Evolutionary conservation across 2,113 vertebrate species (phyloP).

Genomic region (Cygnus atratus): DNA sequence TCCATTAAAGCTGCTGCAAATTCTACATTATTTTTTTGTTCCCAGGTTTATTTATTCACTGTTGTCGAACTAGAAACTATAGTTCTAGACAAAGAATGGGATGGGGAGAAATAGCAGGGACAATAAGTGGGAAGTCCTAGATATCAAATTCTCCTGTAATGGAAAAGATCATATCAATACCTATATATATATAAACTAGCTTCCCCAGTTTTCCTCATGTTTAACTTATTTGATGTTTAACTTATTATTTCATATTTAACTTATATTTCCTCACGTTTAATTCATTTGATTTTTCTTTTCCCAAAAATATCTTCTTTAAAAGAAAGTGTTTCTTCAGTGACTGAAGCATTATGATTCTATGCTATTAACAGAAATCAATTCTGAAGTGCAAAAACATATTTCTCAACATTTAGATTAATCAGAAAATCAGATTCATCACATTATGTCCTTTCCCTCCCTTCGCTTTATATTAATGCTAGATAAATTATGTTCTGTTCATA

Average conservation of each 20-base stretch:
- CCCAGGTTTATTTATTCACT: background rate
- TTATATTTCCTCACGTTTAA: background rate
- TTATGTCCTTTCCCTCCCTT: background rate
- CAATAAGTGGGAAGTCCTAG: background rate
- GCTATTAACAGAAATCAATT: background rate
- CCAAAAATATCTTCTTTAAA: background rate
- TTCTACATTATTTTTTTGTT: background rate
- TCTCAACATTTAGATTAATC: constrained; percentile 1
- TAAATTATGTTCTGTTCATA: background rate
- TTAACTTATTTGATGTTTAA: background rate
- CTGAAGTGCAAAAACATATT: background rate
- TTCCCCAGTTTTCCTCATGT: background rate
- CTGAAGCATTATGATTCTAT: background rate
- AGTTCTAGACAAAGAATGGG: background rate
- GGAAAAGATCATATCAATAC: background rate
- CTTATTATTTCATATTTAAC: background rate
- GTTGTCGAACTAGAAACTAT: background rate
- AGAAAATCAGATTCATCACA: background rate
- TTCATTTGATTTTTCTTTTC: background rate
- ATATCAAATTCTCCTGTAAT: background rate
- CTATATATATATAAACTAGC: background rate
- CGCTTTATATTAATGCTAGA: background rate
- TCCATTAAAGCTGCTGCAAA: background rate
- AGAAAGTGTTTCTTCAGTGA: background rate
- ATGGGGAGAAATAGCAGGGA: background rate